Conservation (phyloP, 2,113 vertebrate species). For the Heptranchias perlo region DNA sequence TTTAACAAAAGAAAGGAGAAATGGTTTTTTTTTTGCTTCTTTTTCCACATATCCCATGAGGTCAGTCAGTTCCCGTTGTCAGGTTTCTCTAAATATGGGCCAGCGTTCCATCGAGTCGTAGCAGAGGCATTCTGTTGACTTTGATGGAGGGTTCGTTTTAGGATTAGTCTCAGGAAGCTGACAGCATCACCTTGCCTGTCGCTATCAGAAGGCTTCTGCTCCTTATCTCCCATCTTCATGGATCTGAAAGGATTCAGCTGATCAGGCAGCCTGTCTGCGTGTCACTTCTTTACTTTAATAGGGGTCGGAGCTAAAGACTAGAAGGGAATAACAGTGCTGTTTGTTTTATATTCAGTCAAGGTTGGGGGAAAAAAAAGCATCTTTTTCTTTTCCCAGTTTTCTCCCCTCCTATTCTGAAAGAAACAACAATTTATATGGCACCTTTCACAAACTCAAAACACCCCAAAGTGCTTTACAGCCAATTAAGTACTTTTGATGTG, state of each 20-base stretch:
- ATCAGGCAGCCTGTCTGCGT: neutral
- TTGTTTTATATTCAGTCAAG: neutral
- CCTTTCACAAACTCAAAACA: neutral
- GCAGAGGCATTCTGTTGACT: neutral
- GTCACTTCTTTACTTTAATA: neutral
- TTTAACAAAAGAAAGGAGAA: neutral
- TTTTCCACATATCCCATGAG: neutral
- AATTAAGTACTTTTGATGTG: no score
- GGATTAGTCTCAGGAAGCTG: neutral
- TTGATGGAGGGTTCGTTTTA: neutral
- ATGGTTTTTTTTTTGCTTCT: neutral
- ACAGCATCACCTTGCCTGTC: neutral
- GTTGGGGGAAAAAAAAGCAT: neutral
- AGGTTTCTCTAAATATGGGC: neutral
- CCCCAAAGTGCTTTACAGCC: neutral
- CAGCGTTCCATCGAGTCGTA: neutral
- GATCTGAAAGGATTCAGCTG: conserved; percentile 1
- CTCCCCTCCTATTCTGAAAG: neutral
- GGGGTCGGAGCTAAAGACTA: neutral
- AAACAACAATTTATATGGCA: neutral
- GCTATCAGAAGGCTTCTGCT: neutral
- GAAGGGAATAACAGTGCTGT: neutral
- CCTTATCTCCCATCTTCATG: neutral
- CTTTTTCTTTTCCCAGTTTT: neutral
- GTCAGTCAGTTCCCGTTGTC: neutral